Percentiles rank a stretch among this genome's conserved stretches.
These are phyloP conservation scores for Hypotaenidia okinawae DNA, from an alignment of 2,797 vertebrate genomes.

Conservation along the genomic window DNA sequence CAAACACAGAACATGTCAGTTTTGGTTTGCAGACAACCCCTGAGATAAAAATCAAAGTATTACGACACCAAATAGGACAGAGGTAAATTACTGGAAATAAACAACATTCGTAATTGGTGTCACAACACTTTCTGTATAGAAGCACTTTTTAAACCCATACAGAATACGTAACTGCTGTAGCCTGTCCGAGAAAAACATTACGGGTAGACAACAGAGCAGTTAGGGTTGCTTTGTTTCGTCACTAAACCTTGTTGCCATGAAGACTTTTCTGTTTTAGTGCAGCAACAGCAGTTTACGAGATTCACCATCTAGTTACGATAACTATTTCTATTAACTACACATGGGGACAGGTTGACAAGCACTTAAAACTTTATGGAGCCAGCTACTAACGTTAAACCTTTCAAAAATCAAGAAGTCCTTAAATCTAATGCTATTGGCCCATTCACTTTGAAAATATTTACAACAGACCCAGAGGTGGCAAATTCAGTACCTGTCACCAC, in stretches of 20 bases:
- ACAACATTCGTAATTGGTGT: conserved; percentile 76
- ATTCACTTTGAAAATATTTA: background rate
- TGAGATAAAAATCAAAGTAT: conserved; percentile 80
- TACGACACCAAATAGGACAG: conserved; percentile 78
- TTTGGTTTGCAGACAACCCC: conserved; percentile 81
- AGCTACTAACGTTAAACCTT: background rate
- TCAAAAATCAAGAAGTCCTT: background rate
- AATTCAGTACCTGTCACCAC: background rate
- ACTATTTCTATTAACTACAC: background rate
- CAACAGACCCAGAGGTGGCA: background rate
- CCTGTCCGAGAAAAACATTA: conserved; percentile 48
- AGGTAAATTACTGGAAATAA: conserved; percentile 76
- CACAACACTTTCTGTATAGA: conserved; percentile 74
- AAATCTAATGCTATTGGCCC: background rate
- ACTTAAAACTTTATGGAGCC: background rate
- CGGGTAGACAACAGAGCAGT: conserved; percentile 48
- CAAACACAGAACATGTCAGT: conserved; percentile 77
- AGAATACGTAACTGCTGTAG: conserved; percentile 66
- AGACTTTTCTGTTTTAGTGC: conserved; percentile 15
- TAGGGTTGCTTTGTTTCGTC: conserved; percentile 58
- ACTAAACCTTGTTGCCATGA: conserved; percentile 35
- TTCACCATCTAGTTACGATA: background rate
- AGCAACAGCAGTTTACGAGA: conserved; percentile 61
- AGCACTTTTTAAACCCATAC: conserved; percentile 66
- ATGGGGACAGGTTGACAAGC: background rate